Conservation (phyloP, 2,888 invertebrate genomes). For the Amiota mariae region DNA sequence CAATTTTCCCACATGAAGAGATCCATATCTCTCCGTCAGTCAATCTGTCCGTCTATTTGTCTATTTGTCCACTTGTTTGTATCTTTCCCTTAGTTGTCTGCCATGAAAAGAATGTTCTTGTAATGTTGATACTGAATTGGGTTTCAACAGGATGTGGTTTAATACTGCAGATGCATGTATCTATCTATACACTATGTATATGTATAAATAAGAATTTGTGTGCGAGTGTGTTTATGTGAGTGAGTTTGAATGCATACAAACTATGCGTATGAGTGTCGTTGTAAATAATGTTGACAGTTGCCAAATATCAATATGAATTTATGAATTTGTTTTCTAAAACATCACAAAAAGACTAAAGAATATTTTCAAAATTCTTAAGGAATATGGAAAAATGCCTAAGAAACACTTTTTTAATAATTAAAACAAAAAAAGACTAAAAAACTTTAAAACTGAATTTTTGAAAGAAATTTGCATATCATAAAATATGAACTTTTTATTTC, state of each 20-base stretch:
- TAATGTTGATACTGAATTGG: too few species aligned
- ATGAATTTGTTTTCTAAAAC: constrained; percentile 7
- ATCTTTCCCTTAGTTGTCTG: background rate
- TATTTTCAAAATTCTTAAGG: too few species aligned
- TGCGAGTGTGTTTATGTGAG: background rate
- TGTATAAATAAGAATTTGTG: background rate
- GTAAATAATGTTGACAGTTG: constrained; percentile 26
- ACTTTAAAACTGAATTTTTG: too few species aligned
- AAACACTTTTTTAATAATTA: too few species aligned
- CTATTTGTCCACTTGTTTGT: background rate
- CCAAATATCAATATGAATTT: constrained; percentile 22
- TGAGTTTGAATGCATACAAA: background rate
- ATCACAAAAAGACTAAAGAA: background rate
- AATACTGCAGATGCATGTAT: background rate
- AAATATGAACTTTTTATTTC: too few species aligned
- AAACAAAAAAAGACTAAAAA: too few species aligned
- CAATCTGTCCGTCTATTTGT: background rate
- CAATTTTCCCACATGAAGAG: constrained; percentile 11
- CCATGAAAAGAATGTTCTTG: constrained; percentile 8
- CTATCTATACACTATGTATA: background rate
- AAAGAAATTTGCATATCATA: too few species aligned
- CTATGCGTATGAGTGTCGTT: constrained; percentile 8
- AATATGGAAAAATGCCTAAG: too few species aligned
- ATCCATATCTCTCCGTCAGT: background rate
- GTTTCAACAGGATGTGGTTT: too few species aligned